These are phyloP conservation scores for Sinocyclocheilus anophthalmus DNA, from an alignment of 2,113 vertebrate genomes.

Conservation along the genomic window DNA sequence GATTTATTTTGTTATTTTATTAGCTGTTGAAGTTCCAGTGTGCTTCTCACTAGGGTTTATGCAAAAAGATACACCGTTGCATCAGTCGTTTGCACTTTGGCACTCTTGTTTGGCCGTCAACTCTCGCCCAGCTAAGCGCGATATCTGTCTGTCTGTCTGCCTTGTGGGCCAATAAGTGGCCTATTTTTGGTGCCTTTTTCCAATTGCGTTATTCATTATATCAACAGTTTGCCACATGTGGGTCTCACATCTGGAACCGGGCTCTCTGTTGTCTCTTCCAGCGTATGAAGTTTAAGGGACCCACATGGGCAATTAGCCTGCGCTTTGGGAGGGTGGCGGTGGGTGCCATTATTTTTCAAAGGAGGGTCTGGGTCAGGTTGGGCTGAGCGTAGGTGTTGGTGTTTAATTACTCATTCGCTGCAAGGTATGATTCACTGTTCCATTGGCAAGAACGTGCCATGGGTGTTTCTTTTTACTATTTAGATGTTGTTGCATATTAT, in stretches of 20 bases:
- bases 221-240: slow-evolving; percentile 72
- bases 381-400: slow-evolving; percentile 35
- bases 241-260: slow-evolving; percentile 71
- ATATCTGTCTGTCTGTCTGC: slow-evolving; percentile 25
- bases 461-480: neutral
- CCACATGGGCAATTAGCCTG: slow-evolving; percentile 71
- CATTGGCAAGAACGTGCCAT: neutral
- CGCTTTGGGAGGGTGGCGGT: slow-evolving; percentile 59
- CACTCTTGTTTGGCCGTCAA: slow-evolving; percentile 6
- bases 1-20: neutral
- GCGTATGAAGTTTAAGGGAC: slow-evolving; percentile 52
- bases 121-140: slow-evolving; percentile 29
- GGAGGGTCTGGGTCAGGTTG: slow-evolving; percentile 28
- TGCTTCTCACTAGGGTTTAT: neutral
- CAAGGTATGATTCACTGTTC: slow-evolving; percentile 33
- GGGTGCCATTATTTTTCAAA: slow-evolving; percentile 51
- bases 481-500: neutral
- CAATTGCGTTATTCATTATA: slow-evolving; percentile 75
- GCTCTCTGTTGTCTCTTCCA: slow-evolving; percentile 57
- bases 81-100: slow-evolving; percentile 36
- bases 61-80: slow-evolving; percentile 15
- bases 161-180: slow-evolving; percentile 28
- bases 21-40: neutral
- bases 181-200: slow-evolving; percentile 66
- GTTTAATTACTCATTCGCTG: neutral